These are phyloP conservation scores for Eupelmus urozonus DNA, from an alignment of 2,888 invertebrate genomes.

Conservation along the genomic window DNA sequence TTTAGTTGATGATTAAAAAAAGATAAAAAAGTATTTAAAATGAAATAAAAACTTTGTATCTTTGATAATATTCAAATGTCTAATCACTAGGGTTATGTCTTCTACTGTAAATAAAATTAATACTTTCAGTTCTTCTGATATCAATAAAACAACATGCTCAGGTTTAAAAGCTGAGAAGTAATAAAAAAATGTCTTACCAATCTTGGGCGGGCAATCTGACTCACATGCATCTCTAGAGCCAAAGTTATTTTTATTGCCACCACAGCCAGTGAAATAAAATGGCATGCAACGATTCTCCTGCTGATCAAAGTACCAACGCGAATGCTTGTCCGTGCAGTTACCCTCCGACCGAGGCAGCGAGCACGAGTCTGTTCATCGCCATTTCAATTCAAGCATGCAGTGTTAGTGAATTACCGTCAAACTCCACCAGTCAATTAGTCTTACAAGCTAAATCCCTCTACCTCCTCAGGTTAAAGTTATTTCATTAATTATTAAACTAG, in stretches of 20 bases:
- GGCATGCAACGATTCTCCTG: constrained; percentile 92
- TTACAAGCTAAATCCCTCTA: constrained; percentile 33
- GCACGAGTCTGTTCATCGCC: constrained; percentile 84
- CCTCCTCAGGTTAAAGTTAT: background rate
- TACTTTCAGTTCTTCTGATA: no score
- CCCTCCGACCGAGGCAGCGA: constrained; percentile 86
- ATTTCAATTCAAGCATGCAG: constrained; percentile 71
- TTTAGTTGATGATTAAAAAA: no score
- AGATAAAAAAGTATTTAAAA: no score
- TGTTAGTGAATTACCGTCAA: constrained; percentile 63
- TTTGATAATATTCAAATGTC: no score
- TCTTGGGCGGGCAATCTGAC: constrained; percentile 86
- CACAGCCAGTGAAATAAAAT: constrained; percentile 95
- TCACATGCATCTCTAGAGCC: constrained; percentile 86
- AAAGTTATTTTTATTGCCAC: constrained; percentile 93
- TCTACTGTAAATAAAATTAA: no score
- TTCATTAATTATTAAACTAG: background rate
- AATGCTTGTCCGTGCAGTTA: constrained; percentile 86
- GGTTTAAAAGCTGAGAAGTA: background rate
- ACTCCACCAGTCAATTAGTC: constrained; percentile 11
- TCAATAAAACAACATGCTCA: no score
- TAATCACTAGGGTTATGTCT: no score
- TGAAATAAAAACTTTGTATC: no score
- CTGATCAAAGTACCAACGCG: constrained; percentile 92
- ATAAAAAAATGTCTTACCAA: constrained; percentile 82